Conservation (phyloP, 2,113 vertebrate species). For the Phaethornis superciliosus region DNA sequence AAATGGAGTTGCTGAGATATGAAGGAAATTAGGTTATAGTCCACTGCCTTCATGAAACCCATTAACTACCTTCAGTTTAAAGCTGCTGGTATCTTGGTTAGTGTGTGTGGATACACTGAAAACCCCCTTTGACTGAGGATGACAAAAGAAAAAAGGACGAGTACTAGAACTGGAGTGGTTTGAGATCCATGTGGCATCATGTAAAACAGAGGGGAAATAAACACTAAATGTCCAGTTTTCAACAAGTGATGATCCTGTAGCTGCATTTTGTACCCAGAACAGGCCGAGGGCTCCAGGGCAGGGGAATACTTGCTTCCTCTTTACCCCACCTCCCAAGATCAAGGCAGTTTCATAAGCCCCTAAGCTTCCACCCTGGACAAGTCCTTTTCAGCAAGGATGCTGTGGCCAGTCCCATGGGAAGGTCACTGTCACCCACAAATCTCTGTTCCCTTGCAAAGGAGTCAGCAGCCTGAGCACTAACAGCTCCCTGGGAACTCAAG, state of each 20-base stretch:
- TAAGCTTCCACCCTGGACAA: not conserved
- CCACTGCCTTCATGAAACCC: not conserved
- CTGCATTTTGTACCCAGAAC: not conserved
- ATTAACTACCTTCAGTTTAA: not conserved
- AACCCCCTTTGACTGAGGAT: not conserved
- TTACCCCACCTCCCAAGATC: not conserved
- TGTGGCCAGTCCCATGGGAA: not conserved
- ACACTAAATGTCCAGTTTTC: not conserved
- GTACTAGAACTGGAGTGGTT: not conserved
- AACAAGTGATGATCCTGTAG: not conserved
- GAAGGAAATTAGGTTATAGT: constrained; percentile 36
- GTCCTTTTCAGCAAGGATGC: not conserved
- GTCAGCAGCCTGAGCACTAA: not conserved
- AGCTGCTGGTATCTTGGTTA: not conserved
- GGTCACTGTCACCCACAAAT: fast-evolving
- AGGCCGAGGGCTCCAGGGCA: not conserved
- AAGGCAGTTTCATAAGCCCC: not conserved
- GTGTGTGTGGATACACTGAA: not conserved
- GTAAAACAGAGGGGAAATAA: not conserved
- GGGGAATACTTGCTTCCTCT: not conserved
- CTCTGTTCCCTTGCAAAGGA: fast-evolving
- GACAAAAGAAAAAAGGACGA: not conserved
- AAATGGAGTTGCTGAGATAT: constrained; percentile 21
- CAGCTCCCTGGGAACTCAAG: not conserved
- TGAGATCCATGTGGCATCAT: not conserved